phyloP scores from a whole-genome alignment of 2,888 invertebrate genomes.

The Achlya flavicornis region DNA sequence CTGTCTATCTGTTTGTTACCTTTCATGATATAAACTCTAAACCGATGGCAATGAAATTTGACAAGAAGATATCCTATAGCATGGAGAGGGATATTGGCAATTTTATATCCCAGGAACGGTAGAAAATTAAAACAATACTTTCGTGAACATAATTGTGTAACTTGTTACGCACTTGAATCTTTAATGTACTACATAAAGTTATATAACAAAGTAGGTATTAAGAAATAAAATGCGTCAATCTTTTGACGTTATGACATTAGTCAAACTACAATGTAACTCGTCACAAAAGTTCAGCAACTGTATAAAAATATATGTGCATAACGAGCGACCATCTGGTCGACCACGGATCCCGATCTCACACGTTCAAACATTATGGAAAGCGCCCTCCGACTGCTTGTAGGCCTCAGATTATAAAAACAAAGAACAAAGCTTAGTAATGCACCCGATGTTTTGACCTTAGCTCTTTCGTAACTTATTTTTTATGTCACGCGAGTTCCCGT shows the following conservation, averaged over 20 bases:
- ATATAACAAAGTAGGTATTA: too few species aligned
- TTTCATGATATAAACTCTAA: too few species aligned
- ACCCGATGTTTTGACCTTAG: neutral
- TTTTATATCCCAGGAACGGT: too few species aligned
- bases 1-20: too few species aligned
- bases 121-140: too few species aligned
- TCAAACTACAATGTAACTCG: neutral
- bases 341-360: constrained; percentile 14
- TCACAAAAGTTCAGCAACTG: neutral
- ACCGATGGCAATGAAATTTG: too few species aligned
- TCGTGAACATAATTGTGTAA: too few species aligned
- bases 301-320: neutral
- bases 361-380: constrained; percentile 46
- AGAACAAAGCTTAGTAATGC: neutral
- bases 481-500: too few species aligned
- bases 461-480: neutral
- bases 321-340: neutral
- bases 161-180: too few species aligned
- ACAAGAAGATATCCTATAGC: too few species aligned
- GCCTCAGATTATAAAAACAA: constrained; percentile 14
- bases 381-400: constrained; percentile 23
- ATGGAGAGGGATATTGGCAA: too few species aligned
- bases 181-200: too few species aligned
- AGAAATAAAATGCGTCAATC: neutral
- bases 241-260: neutral